Base-by-base conservation (phyloP, 2,113 vertebrate species). In the Pyxicephalus adspersus region DNA sequence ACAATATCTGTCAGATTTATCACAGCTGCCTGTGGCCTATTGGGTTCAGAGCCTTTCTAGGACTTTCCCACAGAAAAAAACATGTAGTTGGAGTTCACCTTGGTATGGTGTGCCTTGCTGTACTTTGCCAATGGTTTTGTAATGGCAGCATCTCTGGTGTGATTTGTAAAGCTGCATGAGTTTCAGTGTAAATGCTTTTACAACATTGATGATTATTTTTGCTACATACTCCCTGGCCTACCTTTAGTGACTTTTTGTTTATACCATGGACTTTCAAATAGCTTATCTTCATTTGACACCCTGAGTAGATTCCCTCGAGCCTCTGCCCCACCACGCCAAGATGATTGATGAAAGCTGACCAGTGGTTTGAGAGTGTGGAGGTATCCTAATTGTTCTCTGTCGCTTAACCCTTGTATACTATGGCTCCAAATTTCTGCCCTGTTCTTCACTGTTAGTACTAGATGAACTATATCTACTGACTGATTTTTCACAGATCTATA, bases 301-400 rank as follows among this genome's bases (percentile, higher is more conserved):
- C 87, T 92, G 87, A 93, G 90, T 90, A 92, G 92, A 88, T 95
- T 93, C 85, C 93, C 93, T 2, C 86, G 92, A 76, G 93, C 93
- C 86, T 94, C 94, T 54, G 94, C 92, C 84, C 93, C 94, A 74
- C 92, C 93, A 52, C 91, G 90, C 81, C 90, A 93, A 84, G 89
- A 91, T 71, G 92, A 93, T 90, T 94, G 93, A 92, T 94, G 92
- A 93, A 83, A 77, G 72, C 34, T 34, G 55, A 64, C 71, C 72
- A 54, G 34, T 68, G 60, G 73, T 83, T 71, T 68, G 50, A 77
- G 55, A 83, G 61, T 63, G 55, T n/a, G 51, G 67, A 83, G 75
- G 66, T 83, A 83, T 77, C 19, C 20, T 83, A 70, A 64, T 26
- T 83, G 25, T 82, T 73, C 80, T 45, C 29, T 66, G 60, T 65